Conservation (phyloP, 1,140 invertebrate genomes). For the Bombus confusus region DNA sequence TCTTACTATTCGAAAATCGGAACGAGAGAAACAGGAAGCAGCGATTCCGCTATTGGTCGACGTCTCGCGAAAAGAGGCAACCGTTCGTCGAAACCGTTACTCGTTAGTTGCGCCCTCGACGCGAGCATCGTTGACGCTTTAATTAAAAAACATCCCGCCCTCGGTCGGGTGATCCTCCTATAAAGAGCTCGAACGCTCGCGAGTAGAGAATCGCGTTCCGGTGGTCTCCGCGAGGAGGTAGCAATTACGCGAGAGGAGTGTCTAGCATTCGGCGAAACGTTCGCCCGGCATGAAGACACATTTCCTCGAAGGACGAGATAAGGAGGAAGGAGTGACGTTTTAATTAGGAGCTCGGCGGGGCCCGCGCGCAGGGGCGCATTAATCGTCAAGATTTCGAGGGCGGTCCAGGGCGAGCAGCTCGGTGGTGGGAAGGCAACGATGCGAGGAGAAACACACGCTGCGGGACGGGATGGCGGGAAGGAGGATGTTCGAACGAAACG, state of each 20-base stretch:
- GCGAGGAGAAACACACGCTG: not conserved
- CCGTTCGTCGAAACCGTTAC: not conserved
- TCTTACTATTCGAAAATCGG: not conserved
- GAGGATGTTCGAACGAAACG: constrained; percentile 21
- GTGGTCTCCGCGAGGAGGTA: constrained; percentile 3
- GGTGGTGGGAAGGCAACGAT: not conserved
- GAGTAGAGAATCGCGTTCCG: not conserved
- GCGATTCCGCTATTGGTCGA: no score
- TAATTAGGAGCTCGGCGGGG: constrained; percentile 62
- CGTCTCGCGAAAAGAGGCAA: not conserved
- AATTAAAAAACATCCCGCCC: constrained; percentile 16
- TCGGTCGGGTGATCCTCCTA: not conserved
- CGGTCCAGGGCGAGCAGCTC: constrained; percentile 9
- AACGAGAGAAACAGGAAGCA: not conserved
- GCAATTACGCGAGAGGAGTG: constrained; percentile 34
- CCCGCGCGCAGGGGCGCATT: constrained; percentile 60
- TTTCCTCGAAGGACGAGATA: constrained; percentile 51
- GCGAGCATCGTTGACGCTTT: not conserved
- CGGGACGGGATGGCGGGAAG: not conserved
- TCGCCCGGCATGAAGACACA: constrained; percentile 40
- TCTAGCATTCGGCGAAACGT: constrained; percentile 35
- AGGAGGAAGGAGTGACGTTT: constrained; percentile 61
- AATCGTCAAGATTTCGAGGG: constrained; percentile 73
- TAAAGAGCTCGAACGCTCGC: not conserved
- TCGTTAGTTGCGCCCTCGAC: not conserved